Evolutionary conservation across 2,797 vertebrate genomes (phyloP).

Genomic region (Sebastes nivosus): DNA sequence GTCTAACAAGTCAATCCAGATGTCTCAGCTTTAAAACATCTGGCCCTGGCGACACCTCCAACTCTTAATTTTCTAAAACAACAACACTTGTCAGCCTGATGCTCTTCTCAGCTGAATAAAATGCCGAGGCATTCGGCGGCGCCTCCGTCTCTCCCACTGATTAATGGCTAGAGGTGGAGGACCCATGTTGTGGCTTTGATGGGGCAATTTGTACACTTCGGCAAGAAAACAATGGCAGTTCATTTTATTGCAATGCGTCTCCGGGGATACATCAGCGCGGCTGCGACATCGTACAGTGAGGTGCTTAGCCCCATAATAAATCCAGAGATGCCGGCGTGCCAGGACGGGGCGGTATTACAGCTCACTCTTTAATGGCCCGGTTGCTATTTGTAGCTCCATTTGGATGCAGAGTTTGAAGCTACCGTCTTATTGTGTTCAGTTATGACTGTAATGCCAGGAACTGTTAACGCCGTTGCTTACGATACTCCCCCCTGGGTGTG

Average conservation of each 20-base stretch:
- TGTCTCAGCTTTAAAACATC: background rate
- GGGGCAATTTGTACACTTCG: conserved; percentile 78
- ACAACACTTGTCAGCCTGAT: conserved; percentile 43
- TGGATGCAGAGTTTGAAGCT: conserved; percentile 45
- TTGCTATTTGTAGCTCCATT: conserved; percentile 55
- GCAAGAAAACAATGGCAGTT: conserved; percentile 72
- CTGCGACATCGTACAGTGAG: conserved; percentile 45
- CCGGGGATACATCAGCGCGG: conserved; percentile 64
- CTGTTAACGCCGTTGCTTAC: conserved; percentile 28
- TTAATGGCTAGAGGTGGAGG: conserved; percentile 71
- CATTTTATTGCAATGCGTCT: conserved; percentile 71
- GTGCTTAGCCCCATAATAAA: conserved; percentile 63
- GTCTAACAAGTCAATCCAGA: background rate
- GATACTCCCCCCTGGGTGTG: conserved; percentile 24
- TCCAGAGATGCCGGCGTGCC: conserved; percentile 57
- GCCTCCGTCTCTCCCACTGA: conserved; percentile 52
- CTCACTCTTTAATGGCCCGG: conserved; percentile 60
- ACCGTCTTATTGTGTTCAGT: conserved; percentile 19
- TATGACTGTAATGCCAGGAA: conserved; percentile 24
- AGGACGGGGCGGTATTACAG: conserved; percentile 30
- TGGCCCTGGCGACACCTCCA: background rate
- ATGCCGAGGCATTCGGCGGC: conserved; percentile 18
- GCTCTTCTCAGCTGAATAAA: conserved; percentile 26
- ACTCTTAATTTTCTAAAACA: conserved; percentile 16
- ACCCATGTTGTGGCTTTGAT: conserved; percentile 76